Percentiles rank a stretch among this genome's conserved stretches.
These are phyloP conservation scores for Amphiduros pacificus DNA, from an alignment of 2,888 invertebrate genomes.

Conservation along the genomic window DNA sequence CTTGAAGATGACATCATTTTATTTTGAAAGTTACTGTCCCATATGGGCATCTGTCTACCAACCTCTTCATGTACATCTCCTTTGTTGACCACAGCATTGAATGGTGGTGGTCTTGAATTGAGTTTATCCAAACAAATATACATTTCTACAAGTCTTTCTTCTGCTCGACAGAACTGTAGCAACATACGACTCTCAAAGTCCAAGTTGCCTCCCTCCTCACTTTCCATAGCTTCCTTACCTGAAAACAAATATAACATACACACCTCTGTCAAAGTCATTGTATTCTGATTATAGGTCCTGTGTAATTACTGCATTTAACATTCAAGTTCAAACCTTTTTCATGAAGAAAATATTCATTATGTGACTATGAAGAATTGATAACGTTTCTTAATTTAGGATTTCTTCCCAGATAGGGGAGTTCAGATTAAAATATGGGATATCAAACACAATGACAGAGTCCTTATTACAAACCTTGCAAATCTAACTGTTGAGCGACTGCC, in stretches of 20 bases:
- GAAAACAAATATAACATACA: too few relatives aligned
- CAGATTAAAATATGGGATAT: too few relatives aligned
- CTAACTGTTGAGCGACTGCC: slow-evolving; percentile 34
- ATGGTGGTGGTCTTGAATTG: slow-evolving; percentile 6
- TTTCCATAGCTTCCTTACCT: too few relatives aligned
- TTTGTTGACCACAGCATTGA: not conserved
- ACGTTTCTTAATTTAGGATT: too few relatives aligned
- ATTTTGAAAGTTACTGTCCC: not conserved
- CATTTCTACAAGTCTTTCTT: slow-evolving; percentile 48
- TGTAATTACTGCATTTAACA: too few relatives aligned
- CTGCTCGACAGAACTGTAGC: slow-evolving; percentile 51
- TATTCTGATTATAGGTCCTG: too few relatives aligned
- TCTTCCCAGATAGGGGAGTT: too few relatives aligned
- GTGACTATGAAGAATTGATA: too few relatives aligned
- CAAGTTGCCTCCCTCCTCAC: slow-evolving; percentile 38
- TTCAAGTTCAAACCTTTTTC: too few relatives aligned
- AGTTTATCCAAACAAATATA: slow-evolving; percentile 43
- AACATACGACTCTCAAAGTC: slow-evolving; percentile 58
- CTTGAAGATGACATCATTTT: not conserved
- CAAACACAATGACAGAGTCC: too few relatives aligned
- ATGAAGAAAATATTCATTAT: too few relatives aligned
- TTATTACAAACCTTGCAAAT: slow-evolving; percentile 27
- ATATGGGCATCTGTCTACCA: not conserved
- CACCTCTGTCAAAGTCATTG: too few relatives aligned
- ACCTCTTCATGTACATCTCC: slow-evolving; percentile 4